A percentile compares a stretch with the other conserved stretches of the same genome.
phyloP scores from a whole-genome alignment of 2,797 vertebrate species.

The Masticophis lateralis region DNA sequence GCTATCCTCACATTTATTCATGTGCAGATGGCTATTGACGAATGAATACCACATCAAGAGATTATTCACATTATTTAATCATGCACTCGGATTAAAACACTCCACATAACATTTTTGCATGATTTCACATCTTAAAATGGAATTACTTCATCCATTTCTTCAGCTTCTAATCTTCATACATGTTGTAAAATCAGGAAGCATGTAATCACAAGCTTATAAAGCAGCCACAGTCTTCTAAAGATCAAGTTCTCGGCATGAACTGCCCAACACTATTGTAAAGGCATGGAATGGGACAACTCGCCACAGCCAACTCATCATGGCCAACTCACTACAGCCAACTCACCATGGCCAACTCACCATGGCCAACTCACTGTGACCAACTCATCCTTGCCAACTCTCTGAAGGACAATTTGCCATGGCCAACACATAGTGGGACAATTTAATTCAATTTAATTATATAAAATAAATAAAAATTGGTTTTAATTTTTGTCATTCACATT shows the following conservation, averaged over 20 bases:
- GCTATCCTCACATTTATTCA: background rate
- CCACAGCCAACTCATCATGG: too few relatives aligned
- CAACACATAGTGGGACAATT: too few relatives aligned
- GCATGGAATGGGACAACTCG: background rate
- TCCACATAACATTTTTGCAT: background rate
- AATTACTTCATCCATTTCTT: background rate
- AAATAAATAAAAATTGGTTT: too few relatives aligned
- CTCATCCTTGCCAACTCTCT: too few relatives aligned
- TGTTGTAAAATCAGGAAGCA: background rate
- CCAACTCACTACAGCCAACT: too few relatives aligned
- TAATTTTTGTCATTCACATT: too few relatives aligned
- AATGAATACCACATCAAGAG: background rate
- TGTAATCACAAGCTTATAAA: background rate
- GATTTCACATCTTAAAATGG: background rate
- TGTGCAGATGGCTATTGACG: background rate
- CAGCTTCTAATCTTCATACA: background rate
- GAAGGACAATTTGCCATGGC: too few relatives aligned
- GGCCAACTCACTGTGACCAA: too few relatives aligned
- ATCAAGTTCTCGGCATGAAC: background rate
- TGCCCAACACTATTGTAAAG: background rate
- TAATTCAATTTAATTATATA: too few relatives aligned
- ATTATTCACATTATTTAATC: background rate
- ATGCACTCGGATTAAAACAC: background rate
- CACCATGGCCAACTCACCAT: too few relatives aligned
- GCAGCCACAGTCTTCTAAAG: background rate